Evolutionary conservation across 2,888 invertebrate genomes (phyloP).

Genomic region (Dynastes tityus): DNA sequence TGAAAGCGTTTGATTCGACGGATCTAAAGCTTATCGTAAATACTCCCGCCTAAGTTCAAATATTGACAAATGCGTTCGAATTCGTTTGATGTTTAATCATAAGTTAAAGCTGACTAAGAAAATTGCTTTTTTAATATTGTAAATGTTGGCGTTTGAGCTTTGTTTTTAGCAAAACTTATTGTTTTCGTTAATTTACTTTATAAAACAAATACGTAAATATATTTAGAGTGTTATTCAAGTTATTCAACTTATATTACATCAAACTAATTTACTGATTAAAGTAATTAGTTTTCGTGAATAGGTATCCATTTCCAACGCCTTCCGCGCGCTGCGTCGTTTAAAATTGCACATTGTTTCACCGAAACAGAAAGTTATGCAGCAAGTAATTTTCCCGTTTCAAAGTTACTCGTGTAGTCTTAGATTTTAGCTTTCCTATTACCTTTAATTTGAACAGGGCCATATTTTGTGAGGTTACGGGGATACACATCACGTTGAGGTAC

Average conservation of each 20-base stretch:
- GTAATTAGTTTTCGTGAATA: not conserved
- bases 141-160: not conserved
- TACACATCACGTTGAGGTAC: not conserved
- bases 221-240: no score
- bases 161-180: not conserved
- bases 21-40: not conserved
- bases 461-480: not conserved
- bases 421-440: not conserved
- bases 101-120: not conserved
- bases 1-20: not conserved
- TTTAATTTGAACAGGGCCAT: not conserved
- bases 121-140: not conserved
- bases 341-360: not conserved
- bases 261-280: not conserved
- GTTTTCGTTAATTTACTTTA: no score
- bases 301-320: not conserved
- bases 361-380: not conserved
- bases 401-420: not conserved
- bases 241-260: not conserved
- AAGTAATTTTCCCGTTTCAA: not conserved
- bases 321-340: not conserved
- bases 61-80: not conserved
- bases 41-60: not conserved
- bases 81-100: constrained; percentile 1
- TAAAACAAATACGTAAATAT: no score